These are phyloP conservation scores for Agrochola macilenta DNA, from an alignment of 2,888 invertebrate species.

Conservation along the genomic window DNA sequence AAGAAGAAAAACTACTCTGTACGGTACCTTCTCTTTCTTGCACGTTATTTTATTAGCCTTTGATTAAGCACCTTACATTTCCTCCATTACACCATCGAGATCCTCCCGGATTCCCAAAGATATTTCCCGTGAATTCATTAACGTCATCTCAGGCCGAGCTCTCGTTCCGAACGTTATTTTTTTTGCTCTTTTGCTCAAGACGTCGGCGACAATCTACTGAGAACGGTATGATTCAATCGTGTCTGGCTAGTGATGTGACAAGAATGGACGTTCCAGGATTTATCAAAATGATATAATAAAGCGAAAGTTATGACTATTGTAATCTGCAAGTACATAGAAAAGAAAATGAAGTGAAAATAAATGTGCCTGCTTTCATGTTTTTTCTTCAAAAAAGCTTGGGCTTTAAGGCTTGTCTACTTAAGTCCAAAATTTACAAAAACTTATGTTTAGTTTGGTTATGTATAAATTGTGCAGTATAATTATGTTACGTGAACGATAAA, in stretches of 20 bases:
- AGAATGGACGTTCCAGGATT: slow-evolving; percentile 65
- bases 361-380: background rate
- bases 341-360: background rate
- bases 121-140: slow-evolving; percentile 62
- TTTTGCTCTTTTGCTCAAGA: slow-evolving; percentile 64
- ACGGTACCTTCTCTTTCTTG: background rate
- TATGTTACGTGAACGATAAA: background rate
- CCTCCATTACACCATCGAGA: slow-evolving; percentile 23
- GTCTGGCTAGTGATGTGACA: slow-evolving; percentile 63
- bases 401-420: background rate
- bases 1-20: background rate
- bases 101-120: slow-evolving; percentile 31
- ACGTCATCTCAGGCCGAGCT: slow-evolving; percentile 44
- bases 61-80: slow-evolving; percentile 38
- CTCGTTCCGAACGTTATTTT: slow-evolving; percentile 39
- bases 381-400: background rate
- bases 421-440: background rate
- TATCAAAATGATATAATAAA: background rate
- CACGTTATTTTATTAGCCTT: background rate
- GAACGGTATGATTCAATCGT: slow-evolving; percentile 78
- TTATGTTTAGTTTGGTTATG: background rate
- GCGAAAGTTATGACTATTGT: background rate
- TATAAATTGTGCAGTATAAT: background rate
- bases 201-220: slow-evolving; percentile 73
- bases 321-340: background rate